Conservation (phyloP, 2,888 invertebrate species). For the Apodemia arnacis region DNA sequence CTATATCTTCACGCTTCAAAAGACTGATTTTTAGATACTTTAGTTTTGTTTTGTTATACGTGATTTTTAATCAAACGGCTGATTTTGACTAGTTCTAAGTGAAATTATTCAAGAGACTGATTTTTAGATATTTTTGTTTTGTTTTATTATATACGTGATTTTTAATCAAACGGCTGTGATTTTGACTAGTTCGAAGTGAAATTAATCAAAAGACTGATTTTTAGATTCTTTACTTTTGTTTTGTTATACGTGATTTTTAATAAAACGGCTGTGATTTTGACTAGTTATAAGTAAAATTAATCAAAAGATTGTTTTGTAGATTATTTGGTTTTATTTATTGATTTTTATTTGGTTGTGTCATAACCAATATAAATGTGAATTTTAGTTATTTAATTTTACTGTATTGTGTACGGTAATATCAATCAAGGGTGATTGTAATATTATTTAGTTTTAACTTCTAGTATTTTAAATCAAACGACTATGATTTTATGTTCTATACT, state of each 20-base stretch:
- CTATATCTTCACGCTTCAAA: not conserved
- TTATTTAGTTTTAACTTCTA: too few species aligned
- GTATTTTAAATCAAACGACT: too few species aligned
- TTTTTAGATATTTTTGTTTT: not conserved
- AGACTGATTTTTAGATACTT: not conserved
- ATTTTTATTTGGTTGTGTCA: too few species aligned
- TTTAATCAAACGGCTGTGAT: not conserved
- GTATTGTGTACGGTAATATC: too few species aligned
- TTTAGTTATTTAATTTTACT: too few species aligned
- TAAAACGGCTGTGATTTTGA: not conserved
- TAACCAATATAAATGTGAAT: too few species aligned
- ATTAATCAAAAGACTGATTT: constrained; percentile 4
- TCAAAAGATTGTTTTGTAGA: not conserved
- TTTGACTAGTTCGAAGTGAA: not conserved
- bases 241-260: not conserved
- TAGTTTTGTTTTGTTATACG: constrained; percentile 6
- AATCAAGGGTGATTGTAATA: too few species aligned
- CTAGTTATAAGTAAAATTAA: too few species aligned
- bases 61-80: not conserved
- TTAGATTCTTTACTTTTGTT: not conserved
- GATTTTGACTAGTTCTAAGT: not conserved
- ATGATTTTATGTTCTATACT: too few species aligned
- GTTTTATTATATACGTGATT: not conserved
- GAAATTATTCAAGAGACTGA: not conserved
- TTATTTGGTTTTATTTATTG: not conserved